Evolutionary conservation across 2,113 vertebrate species (phyloP).

Genomic region (Pao palembangensis): DNA sequence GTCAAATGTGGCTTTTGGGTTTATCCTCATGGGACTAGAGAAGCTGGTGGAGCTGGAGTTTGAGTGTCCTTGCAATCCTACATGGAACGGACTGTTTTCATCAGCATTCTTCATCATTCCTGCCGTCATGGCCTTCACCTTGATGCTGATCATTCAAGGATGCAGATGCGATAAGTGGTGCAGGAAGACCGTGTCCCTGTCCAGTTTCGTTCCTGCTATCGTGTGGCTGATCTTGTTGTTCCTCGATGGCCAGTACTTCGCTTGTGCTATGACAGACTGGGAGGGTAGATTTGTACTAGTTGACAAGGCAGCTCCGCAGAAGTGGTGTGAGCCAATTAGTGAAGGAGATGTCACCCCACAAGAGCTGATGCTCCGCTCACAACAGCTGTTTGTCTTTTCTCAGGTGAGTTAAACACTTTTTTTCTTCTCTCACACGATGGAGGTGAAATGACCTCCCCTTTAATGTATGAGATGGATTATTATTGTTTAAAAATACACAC

Average conservation of each 20-base stretch:
- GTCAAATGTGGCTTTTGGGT: conserved; percentile 74
- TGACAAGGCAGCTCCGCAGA: conserved; percentile 73
- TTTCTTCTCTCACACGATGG: not conserved
- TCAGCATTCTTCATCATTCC: conserved; percentile 76
- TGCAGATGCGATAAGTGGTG: conserved; percentile 68
- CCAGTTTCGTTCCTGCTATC: conserved; percentile 69
- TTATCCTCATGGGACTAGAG: conserved; percentile 77
- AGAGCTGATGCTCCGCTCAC: conserved; percentile 72
- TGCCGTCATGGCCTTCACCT: conserved; percentile 71
- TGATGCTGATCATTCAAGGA: conserved; percentile 76
- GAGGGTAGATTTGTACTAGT: conserved; percentile 72
- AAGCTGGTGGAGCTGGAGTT: conserved; percentile 77
- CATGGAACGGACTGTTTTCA: conserved; percentile 71
- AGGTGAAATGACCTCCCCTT: not conserved
- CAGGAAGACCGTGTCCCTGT: conserved; percentile 61
- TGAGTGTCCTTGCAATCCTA: conserved; percentile 75
- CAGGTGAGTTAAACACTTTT: conserved; percentile 62
- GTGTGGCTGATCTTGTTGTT: conserved; percentile 77
- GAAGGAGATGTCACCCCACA: conserved; percentile 63
- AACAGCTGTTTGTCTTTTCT: conserved; percentile 73
- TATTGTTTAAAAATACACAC: conserved; percentile 8
- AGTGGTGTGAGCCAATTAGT: conserved; percentile 73
- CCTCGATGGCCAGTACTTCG: conserved; percentile 75
- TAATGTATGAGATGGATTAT: no score
- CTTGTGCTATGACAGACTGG: conserved; percentile 76